These are phyloP conservation scores for Tetramorium simillimum DNA, from an alignment of 1,140 invertebrate genomes.

Conservation along the genomic window DNA sequence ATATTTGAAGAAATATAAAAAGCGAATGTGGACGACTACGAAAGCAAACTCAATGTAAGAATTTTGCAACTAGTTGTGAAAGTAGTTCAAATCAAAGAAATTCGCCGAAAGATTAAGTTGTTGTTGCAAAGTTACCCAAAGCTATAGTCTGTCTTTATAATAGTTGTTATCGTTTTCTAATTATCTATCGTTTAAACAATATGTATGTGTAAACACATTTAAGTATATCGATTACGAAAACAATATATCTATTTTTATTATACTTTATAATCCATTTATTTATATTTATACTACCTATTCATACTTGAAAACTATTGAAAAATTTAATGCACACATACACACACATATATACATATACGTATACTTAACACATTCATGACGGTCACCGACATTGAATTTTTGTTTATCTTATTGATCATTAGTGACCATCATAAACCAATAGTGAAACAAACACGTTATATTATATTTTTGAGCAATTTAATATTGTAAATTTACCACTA, in stretches of 20 bases:
- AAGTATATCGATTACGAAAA: not conserved
- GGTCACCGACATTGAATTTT: too few relatives aligned
- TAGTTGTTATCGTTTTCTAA: not conserved
- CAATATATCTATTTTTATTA: not conserved
- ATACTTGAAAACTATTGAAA: not conserved
- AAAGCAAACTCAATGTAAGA: conserved; percentile 3
- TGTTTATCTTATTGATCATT: too few relatives aligned
- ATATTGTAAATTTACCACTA: too few relatives aligned
- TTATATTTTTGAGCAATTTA: too few relatives aligned
- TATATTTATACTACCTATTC: not conserved
- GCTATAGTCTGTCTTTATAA: not conserved
- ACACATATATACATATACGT: not conserved
- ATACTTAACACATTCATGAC: not conserved
- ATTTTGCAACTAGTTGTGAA: conserved; percentile 21
- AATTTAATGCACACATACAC: not conserved
- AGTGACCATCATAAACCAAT: too few relatives aligned
- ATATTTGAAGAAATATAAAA: conserved; percentile 14
- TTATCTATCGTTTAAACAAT: not conserved
- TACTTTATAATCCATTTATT: not conserved
- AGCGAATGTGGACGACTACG: not conserved
- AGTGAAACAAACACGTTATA: too few relatives aligned
- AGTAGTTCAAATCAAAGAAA: conserved; percentile 20
- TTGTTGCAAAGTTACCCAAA: conserved; percentile 2
- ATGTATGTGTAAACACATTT: not conserved
- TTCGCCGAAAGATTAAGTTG: not conserved